A percentile compares a stretch with the other conserved stretches of the same genome.
phyloP scores from a whole-genome alignment of 2,113 vertebrate genomes.

The Anguilla rostrata region DNA sequence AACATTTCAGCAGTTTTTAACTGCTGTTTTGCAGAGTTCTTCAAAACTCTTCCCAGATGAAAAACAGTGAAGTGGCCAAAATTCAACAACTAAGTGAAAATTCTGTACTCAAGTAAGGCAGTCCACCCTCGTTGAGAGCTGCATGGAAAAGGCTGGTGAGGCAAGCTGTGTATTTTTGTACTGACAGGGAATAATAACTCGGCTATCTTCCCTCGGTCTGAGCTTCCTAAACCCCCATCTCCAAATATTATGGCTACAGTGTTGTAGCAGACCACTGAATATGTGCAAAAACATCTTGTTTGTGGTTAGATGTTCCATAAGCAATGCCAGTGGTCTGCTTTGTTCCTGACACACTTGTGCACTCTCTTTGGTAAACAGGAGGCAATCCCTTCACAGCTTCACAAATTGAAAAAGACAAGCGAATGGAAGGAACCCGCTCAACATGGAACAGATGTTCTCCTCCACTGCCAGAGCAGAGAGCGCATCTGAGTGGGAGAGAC shows the following conservation, averaged over 20 bases:
- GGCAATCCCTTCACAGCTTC: too few species aligned
- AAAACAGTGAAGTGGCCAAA: background rate
- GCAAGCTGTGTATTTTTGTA: background rate
- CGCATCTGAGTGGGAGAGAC: too few species aligned
- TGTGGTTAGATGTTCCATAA: too few species aligned
- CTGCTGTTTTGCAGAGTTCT: too few species aligned
- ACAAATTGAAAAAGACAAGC: too few species aligned
- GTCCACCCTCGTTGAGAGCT: background rate
- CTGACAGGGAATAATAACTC: background rate
- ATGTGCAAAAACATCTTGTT: too few species aligned
- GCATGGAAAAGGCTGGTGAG: background rate
- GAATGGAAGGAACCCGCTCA: too few species aligned
- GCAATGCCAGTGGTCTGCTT: too few species aligned
- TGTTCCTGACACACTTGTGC: too few species aligned
- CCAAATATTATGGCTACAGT: background rate
- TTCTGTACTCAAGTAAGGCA: background rate
- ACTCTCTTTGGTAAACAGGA: too few species aligned
- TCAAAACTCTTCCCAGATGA: background rate
- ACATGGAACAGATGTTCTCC: too few species aligned
- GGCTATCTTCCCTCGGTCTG: background rate
- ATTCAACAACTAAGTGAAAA: background rate
- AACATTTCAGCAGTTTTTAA: background rate
- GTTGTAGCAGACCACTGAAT: background rate
- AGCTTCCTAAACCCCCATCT: background rate
- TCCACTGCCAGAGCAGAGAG: too few species aligned